Evolutionary conservation across 1,140 invertebrate genomes (phyloP), one percentile per base, ranked within the genome.

Genomic region (Dendroctonus valens): DNA sequence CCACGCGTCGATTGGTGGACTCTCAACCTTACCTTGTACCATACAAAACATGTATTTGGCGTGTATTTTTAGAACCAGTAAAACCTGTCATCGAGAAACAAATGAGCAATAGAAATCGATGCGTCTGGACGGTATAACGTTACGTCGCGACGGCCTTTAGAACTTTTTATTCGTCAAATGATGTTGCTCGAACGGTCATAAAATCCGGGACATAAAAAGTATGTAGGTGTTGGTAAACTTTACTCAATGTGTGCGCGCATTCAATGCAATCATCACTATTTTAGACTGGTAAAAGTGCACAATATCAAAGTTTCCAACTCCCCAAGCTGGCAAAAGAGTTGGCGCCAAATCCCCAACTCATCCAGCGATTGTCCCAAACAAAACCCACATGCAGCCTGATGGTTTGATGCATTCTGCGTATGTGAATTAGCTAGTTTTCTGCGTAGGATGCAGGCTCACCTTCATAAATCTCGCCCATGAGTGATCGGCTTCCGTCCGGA

Each of bases 41-140:
- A 46, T 3, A 46, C 8, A 46, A 26, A 26, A 26, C 26, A 26
- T 26, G 26, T 2, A 9, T 12, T 46, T 46, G 42, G 8, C 12
- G 42, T 12, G 12, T 11, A 46, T n/a, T 15, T 42, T n/a, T 42
- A 58, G 9, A 40, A 40, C 5, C 0, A 7, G 7, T n/a, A 59
- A 59, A 39, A 59, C 41, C 9, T 4, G 26, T 42, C 51, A 61
- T n/a, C 12, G 26, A 51, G 50, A 51, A 9, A 61, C 52, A 44
- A 61, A 61, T 61, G 52, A 61, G 40, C 15, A 52, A 61, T 14
- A 61, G 26, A 61, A 61, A 59, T 59, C 58, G 58, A 59, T 52
- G 49, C 48, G 59, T 61, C 59, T 9, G 48, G 59, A 52, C 59
- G 49, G 40, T 58, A 15, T 44, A 42, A 5, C 26, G n/a, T 58